These are phyloP conservation scores for Marmota monax DNA, from an alignment of 2,113 vertebrate species.

Conservation along the genomic window DNA sequence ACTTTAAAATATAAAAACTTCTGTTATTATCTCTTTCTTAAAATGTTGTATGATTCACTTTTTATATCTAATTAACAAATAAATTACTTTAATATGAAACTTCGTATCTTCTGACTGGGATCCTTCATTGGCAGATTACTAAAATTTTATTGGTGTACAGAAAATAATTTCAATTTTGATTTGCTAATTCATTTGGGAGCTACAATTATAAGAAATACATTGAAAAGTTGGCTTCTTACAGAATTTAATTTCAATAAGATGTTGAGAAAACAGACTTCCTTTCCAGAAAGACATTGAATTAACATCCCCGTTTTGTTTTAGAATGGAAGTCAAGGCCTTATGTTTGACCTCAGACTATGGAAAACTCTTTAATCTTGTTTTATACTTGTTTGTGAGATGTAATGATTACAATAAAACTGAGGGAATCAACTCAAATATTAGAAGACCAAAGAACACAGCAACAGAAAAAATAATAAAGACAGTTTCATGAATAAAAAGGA, in stretches of 20 bases:
- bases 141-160: conserved; percentile 12
- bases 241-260: conserved; percentile 68
- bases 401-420: conserved; percentile 79
- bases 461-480: conserved; percentile 79
- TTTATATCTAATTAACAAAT: not conserved
- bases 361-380: conserved; percentile 71
- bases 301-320: conserved; percentile 58
- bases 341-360: conserved; percentile 73
- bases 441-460: conserved; percentile 74
- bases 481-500: conserved; percentile 78
- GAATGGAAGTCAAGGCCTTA: conserved; percentile 77
- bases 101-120: conserved; percentile 55
- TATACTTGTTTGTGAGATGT: conserved; percentile 32
- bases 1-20: not conserved
- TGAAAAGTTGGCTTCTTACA: conserved; percentile 77
- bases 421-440: conserved; percentile 60
- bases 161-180: conserved; percentile 64
- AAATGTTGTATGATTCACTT: not conserved
- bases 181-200: conserved; percentile 60
- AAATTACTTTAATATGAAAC: conserved; percentile 61
- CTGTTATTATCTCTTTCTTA: not conserved
- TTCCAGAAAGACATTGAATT: conserved; percentile 79
- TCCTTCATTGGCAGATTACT: conserved; percentile 45
- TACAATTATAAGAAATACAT: conserved; percentile 29
- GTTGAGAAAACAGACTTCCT: conserved; percentile 65